Conservation (phyloP, 2,113 vertebrate genomes). For the Thymallus thymallus region DNA sequence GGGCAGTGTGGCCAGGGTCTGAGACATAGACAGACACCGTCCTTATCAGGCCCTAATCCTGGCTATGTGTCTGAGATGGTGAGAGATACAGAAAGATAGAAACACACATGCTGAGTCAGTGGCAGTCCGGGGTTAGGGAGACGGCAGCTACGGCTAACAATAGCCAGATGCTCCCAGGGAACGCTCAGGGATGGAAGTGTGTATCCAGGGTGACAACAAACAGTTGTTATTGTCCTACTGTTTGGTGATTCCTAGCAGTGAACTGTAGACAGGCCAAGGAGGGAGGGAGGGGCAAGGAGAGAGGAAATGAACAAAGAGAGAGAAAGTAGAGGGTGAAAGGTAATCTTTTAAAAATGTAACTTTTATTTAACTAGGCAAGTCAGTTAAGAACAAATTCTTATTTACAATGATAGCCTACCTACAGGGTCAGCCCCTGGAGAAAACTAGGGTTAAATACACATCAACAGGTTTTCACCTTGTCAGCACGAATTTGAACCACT, state of each 20-base stretch:
- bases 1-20: no score
- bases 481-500: no score
- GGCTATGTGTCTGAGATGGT: conserved; percentile 24
- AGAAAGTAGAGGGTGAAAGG: no score
- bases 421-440: no score
- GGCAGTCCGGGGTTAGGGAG: conserved; percentile 38
- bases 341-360: no score
- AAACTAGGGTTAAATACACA: no score
- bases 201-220: conserved; percentile 69
- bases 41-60: conserved; percentile 15
- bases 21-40: not conserved
- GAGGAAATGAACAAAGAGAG: no score
- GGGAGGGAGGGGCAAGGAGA: not conserved
- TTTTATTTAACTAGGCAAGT: no score
- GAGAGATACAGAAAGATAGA: conserved; percentile 2
- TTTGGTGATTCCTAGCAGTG: conserved; percentile 57
- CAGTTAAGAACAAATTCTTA: no score
- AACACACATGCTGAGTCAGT: conserved; percentile 6
- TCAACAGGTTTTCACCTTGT: no score
- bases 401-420: no score
- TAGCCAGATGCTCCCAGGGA: conserved; percentile 60
- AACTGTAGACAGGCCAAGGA: conserved; percentile 18
- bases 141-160: conserved; percentile 59
- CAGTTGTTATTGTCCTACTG: conserved; percentile 67
- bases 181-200: conserved; percentile 51